Evolutionary conservation across 2,888 invertebrate genomes (phyloP), one percentile per base, ranked within the genome.

Genomic region (Polylopha cassiicola): DNA sequence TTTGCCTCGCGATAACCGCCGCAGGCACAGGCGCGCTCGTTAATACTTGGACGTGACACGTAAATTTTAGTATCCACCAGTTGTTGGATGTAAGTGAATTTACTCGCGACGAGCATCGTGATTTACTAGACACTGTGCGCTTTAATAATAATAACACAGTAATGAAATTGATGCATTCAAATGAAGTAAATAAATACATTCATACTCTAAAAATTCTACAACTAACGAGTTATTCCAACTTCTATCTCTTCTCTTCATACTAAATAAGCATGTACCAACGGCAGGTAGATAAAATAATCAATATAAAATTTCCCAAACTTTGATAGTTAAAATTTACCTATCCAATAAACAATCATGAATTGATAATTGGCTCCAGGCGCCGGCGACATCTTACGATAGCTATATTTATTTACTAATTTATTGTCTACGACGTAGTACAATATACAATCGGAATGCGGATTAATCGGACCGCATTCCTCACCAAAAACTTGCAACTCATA

Each of bases 41-140:
- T 84, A 81, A 80, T 82, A 81, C 79, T 80, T 79, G 76, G 77
- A 73, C 72, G 78, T 72, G 79, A 66, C 72, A 77, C 82, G 81
- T 84, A 82, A 82, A 84, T 84, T 84, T 81, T 80, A 79, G 79
- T 82, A 81, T 78, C 73, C 78, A 79, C 77, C 81, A 82, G 79
- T 80, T 75, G 79, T 78, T 81, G 69, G 72, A 73, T 68, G 68
- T 59, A 73, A 67, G 73, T 73, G 65, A 79, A 80, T 76, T n/a
- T 66, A 71, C 71, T 77, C 76, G 76, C 77, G 79, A 80, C 79
- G 72, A 74, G 56, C 72, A n/a, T n/a, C n/a, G 72, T 82, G 80
- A 84, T 84, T 82, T 82, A 82, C 64, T 68, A 65, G 74, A 72
- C 71, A 52, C 73, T 57, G 64, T 61, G 61, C 67, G 71, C 62